Percentiles rank a stretch among this genome's conserved stretches.
phyloP scores from a whole-genome alignment of 2,113 vertebrate species.

The Canis aureus region DNA sequence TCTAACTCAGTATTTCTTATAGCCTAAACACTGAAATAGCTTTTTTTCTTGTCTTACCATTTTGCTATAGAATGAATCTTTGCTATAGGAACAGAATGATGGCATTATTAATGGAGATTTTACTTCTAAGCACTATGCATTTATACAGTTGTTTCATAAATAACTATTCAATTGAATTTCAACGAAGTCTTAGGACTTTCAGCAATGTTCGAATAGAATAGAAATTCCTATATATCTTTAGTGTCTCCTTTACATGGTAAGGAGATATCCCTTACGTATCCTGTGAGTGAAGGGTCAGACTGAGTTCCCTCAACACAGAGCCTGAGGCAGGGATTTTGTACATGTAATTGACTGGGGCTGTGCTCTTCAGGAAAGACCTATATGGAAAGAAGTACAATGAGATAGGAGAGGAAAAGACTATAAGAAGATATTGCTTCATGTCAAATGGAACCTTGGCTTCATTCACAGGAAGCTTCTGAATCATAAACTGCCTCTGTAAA shows the following conservation, averaged over 20 bases:
- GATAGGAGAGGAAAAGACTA: not conserved
- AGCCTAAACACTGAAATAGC: not conserved
- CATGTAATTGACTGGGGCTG: not conserved
- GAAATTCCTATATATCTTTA: not conserved
- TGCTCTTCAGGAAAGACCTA: not conserved
- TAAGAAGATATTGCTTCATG: not conserved
- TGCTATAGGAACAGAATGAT: not conserved
- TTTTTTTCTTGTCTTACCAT: not conserved
- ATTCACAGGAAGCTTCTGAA: not conserved
- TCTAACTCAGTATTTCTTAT: not conserved
- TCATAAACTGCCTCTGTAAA: not conserved
- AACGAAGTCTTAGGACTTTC: not conserved
- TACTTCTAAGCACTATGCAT: not conserved
- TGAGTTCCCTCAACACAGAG: not conserved
- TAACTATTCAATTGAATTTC: conserved; percentile 1
- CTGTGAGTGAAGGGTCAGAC: not conserved
- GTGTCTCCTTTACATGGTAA: not conserved
- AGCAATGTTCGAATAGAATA: not conserved
- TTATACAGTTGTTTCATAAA: not conserved
- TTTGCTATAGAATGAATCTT: not conserved
- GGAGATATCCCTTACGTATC: not conserved
- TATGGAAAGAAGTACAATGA: not conserved
- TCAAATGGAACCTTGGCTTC: not conserved
- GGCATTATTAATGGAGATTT: not conserved
- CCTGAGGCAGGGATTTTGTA: not conserved